Conservation (phyloP, 2,888 invertebrate genomes). For the Drosophila subsilvestris region DNA sequence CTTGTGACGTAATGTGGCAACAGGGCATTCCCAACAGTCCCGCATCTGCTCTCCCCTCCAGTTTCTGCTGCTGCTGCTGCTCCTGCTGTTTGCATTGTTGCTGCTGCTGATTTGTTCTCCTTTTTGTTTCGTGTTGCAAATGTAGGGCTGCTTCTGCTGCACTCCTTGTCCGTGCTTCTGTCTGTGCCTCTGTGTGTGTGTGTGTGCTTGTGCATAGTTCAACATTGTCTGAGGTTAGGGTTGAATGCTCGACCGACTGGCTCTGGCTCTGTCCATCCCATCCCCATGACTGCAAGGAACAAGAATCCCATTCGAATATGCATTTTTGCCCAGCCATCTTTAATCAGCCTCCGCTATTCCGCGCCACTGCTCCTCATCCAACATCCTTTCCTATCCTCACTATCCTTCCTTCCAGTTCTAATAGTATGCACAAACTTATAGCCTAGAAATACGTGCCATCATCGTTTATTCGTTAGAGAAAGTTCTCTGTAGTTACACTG, state of each 20-base stretch:
- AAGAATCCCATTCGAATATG: neutral
- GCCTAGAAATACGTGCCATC: neutral
- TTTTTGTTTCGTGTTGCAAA: slow-evolving; percentile 37
- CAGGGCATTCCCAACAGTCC: slow-evolving; percentile 59
- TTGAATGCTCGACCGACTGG: slow-evolving; percentile 64
- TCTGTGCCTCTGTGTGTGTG: slow-evolving; percentile 18
- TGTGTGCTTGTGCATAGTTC: slow-evolving; percentile 54
- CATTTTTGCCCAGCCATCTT: slow-evolving; percentile 3
- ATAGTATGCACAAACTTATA: too few relatives aligned
- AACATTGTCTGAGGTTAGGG: slow-evolving; percentile 82
- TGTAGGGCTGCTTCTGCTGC: slow-evolving; percentile 60
- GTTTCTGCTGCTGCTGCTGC: neutral
- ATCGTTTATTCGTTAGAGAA: neutral
- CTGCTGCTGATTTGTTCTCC: slow-evolving; percentile 4
- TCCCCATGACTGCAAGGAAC: slow-evolving; percentile 4
- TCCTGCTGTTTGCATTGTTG: slow-evolving; percentile 27
- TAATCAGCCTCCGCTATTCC: neutral
- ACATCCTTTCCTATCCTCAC: neutral
- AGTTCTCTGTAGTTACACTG: neutral
- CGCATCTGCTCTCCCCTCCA: neutral
- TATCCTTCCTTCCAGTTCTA: too few relatives aligned
- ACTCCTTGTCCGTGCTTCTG: slow-evolving; percentile 29
- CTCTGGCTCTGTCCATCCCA: slow-evolving; percentile 16
- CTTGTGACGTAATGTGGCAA: slow-evolving; percentile 69
- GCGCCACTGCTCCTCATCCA: neutral